A percentile compares a stretch with the other conserved stretches of the same genome.
Conservation (phyloP, 2,113 vertebrate genomes). For the Ailuropoda melanoleuca region DNA sequence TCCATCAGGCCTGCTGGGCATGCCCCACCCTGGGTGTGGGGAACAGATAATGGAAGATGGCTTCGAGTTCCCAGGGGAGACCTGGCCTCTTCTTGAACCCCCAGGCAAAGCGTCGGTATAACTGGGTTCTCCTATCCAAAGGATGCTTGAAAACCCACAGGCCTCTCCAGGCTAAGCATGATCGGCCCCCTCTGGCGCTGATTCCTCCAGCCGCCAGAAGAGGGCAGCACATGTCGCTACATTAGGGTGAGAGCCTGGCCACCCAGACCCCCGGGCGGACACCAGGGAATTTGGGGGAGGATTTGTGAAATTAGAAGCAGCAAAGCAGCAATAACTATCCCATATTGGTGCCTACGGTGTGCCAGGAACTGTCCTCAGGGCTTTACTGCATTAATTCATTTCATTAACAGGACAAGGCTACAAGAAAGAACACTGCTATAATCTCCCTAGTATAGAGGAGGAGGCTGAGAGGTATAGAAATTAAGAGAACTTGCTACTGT, state of each 20-base stretch:
- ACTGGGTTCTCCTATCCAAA: fast-evolving
- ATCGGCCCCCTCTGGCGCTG: not conserved
- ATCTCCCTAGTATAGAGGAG: not conserved
- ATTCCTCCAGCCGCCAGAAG: slow-evolving; percentile 53
- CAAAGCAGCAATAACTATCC: not conserved
- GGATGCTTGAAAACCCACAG: not conserved
- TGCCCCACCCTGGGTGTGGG: not conserved
- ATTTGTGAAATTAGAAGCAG: not conserved
- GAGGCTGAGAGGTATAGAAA: not conserved
- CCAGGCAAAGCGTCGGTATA: not conserved
- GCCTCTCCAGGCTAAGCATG: fast-evolving
- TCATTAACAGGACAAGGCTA: not conserved
- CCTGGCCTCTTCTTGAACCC: not conserved
- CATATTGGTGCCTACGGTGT: not conserved
- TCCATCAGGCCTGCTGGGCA: not conserved
- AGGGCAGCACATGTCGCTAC: slow-evolving; percentile 63
- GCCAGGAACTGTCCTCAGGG: not conserved
- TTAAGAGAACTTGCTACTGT: not conserved
- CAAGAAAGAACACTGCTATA: not conserved
- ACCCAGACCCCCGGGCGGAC: too few species aligned
- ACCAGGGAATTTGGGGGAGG: fast-evolving
- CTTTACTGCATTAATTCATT: not conserved
- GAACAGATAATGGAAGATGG: not conserved
- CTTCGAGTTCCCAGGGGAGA: not conserved
- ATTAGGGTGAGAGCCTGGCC: not conserved